Conservation (phyloP, 2,113 vertebrate genomes). For the Gasterosteus aculeatus region DNA sequence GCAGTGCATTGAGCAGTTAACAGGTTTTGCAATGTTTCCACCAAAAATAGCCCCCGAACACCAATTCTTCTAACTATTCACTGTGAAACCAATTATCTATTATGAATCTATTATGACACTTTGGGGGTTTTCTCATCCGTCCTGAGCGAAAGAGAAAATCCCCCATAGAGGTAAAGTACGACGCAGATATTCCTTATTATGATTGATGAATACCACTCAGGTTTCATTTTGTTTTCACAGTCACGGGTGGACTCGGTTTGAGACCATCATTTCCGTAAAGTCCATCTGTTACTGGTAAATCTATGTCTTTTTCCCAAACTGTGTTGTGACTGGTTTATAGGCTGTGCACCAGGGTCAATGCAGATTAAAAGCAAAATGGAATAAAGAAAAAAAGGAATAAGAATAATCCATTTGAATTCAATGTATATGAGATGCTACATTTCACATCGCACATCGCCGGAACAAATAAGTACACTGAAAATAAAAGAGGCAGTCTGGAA, state of each 20-base stretch:
- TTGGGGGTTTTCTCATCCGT: neutral
- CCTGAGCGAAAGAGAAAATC: neutral
- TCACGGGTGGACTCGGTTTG: constrained; percentile 56
- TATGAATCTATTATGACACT: neutral
- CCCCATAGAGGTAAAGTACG: neutral
- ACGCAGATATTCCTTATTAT: neutral
- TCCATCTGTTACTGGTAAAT: constrained; percentile 67
- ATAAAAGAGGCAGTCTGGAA: neutral
- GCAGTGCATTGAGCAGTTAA: neutral
- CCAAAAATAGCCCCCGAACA: neutral
- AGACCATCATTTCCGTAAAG: constrained; percentile 62
- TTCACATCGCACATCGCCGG: neutral
- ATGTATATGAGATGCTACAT: neutral
- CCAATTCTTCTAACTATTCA: constrained; percentile 12
- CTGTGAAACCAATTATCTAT: constrained; percentile 1
- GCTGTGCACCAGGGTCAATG: constrained; percentile 38
- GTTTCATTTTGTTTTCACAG: constrained; percentile 65
- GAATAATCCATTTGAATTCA: no score
- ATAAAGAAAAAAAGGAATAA: neutral
- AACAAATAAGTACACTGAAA: neutral
- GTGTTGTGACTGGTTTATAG: constrained; percentile 63
- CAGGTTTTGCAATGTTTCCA: neutral
- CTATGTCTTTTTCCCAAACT: constrained; percentile 55
- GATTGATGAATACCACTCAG: constrained; percentile 17
- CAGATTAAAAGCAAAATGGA: constrained; percentile 51